These are phyloP conservation scores for Rhinichthys klamathensis DNA, from an alignment of 2,113 vertebrate genomes.

Conservation along the genomic window DNA sequence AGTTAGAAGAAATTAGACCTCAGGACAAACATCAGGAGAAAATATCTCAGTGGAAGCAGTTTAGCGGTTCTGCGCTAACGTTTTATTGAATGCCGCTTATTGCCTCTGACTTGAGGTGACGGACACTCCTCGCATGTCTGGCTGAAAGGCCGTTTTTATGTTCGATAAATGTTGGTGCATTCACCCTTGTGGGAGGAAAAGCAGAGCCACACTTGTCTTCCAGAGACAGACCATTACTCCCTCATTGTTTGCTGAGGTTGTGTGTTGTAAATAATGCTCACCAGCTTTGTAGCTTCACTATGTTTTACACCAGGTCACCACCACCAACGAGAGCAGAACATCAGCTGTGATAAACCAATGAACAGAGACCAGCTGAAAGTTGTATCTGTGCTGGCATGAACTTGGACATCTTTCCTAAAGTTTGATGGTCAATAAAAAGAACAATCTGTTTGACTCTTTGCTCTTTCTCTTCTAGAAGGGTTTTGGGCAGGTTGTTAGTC, in stretches of 20 bases:
- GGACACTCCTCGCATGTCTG: not conserved
- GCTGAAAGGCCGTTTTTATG: slow-evolving; percentile 62
- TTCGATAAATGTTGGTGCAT: slow-evolving; percentile 59
- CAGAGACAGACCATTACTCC: slow-evolving; percentile 68
- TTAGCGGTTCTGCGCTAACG: not conserved
- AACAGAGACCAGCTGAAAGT: not conserved
- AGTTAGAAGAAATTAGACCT: slow-evolving; percentile 54
- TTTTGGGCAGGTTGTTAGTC: no score
- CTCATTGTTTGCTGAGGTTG: slow-evolving; percentile 34
- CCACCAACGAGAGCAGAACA: slow-evolving; percentile 44
- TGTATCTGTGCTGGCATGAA: not conserved
- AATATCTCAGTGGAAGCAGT: slow-evolving; percentile 28
- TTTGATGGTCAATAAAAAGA: not conserved
- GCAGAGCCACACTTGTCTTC: slow-evolving; percentile 59
- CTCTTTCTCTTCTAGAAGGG: no score
- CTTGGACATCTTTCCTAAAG: not conserved
- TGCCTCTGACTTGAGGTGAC: slow-evolving; percentile 29
- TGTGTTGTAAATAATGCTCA: slow-evolving; percentile 63
- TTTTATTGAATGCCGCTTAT: slow-evolving; percentile 42
- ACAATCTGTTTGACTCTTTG: not conserved
- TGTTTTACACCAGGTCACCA: slow-evolving; percentile 62
- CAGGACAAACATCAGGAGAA: slow-evolving; percentile 41
- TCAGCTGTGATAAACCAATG: slow-evolving; percentile 34
- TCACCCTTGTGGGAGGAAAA: slow-evolving; percentile 60
- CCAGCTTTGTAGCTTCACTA: slow-evolving; percentile 43